Conservation (phyloP, 2,113 vertebrate genomes). For the Aphelocoma coerulescens region DNA sequence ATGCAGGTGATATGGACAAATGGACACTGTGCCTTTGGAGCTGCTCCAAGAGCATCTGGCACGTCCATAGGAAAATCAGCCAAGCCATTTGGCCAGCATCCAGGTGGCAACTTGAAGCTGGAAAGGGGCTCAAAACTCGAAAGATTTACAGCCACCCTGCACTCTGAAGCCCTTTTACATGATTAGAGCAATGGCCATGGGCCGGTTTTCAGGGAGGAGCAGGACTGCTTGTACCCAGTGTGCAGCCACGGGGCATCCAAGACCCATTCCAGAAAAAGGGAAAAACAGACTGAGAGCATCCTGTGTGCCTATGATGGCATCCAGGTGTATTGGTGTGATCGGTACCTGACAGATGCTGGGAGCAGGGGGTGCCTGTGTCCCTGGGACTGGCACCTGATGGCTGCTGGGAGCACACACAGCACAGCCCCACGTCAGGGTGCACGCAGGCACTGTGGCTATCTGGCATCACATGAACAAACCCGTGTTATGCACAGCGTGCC, state of each 20-base stretch:
- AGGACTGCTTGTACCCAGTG: neutral
- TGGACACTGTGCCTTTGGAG: accelerated
- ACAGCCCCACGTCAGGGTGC: neutral
- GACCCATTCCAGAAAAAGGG: neutral
- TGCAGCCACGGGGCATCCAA: accelerated
- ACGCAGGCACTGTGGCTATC: accelerated
- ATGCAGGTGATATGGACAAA: neutral
- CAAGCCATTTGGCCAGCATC: neutral
- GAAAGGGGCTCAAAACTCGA: neutral
- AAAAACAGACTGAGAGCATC: too few relatives aligned
- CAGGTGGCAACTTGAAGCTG: neutral
- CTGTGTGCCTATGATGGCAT: accelerated
- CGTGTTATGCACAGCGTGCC: accelerated
- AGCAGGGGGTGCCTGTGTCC: neutral
- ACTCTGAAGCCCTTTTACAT: neutral
- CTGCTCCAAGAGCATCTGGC: neutral
- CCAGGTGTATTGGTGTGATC: accelerated
- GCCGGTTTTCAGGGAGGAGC: accelerated
- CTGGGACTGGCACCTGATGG: neutral
- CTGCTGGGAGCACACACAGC: neutral
- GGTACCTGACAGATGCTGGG: accelerated
- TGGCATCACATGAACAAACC: accelerated
- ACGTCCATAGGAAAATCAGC: neutral
- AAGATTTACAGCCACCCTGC: neutral
- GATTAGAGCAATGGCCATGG: neutral